These are phyloP conservation scores for Cephalophus harveyi DNA, from an alignment of 2,113 vertebrate genomes.

Conservation along the genomic window DNA sequence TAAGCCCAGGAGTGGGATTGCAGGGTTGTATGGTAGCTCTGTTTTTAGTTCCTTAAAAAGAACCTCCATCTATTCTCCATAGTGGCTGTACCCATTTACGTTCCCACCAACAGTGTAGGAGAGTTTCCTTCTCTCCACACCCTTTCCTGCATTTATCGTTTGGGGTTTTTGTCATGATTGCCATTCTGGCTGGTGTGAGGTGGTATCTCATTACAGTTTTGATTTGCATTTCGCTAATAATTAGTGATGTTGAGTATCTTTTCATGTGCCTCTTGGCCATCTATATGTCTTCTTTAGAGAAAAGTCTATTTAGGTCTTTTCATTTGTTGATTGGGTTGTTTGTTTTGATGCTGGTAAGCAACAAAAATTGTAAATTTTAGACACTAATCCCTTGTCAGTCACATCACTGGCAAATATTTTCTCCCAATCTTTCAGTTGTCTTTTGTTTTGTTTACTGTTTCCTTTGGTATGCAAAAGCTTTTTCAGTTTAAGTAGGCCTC, in stretches of 20 bases:
- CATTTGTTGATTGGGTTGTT: neutral
- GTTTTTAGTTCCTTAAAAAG: neutral
- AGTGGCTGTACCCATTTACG: fast-evolving
- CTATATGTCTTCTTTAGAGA: neutral
- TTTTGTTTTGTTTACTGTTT: neutral
- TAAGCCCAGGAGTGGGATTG: neutral
- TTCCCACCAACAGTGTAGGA: neutral
- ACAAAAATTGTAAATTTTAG: neutral
- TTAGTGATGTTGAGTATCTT: neutral
- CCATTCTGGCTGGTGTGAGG: neutral
- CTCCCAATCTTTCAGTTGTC: neutral
- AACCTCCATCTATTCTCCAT: neutral
- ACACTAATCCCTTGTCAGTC: neutral
- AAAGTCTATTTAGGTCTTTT: neutral
- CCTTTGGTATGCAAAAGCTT: neutral
- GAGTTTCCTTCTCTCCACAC: neutral
- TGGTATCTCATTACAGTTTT: neutral
- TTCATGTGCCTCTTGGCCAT: neutral
- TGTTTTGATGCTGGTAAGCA: neutral
- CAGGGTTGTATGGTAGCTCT: neutral
- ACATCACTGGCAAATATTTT: neutral
- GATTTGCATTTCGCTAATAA: neutral
- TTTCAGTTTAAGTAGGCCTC: neutral
- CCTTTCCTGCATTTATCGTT: neutral
- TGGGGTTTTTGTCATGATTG: neutral